These are phyloP conservation scores for Aegotheles bennettii DNA, from an alignment of 2,113 vertebrate genomes.

Conservation along the genomic window DNA sequence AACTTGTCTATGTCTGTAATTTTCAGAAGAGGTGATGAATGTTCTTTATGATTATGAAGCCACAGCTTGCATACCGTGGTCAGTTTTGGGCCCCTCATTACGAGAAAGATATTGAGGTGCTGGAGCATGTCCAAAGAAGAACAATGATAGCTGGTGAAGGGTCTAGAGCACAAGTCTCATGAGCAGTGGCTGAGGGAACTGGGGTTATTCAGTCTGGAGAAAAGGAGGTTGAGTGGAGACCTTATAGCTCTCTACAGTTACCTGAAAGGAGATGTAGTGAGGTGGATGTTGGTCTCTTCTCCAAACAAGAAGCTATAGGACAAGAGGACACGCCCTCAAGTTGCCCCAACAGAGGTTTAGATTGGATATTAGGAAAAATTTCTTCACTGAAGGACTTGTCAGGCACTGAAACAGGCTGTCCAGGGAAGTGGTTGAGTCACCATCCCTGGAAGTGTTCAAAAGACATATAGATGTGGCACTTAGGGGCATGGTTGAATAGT, in stretches of 20 bases:
- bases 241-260: neutral
- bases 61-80: neutral
- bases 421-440: no score
- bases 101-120: neutral
- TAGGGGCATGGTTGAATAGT: neutral
- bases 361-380: neutral
- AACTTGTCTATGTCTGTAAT: neutral
- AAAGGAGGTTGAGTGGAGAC: neutral
- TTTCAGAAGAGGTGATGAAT: neutral
- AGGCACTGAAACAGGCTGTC: no score
- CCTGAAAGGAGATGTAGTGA: neutral
- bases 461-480: neutral
- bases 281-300: neutral
- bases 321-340: neutral
- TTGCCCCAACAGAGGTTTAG: neutral
- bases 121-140: neutral
- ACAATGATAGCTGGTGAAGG: neutral
- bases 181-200: neutral
- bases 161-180: neutral
- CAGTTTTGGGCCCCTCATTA: neutral
- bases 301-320: neutral
- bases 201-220: neutral
- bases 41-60: neutral
- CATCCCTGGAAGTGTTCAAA: neutral
- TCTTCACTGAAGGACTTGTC: neutral